Percentiles rank a stretch among this genome's conserved stretches.
These are phyloP conservation scores for Dendroctonus valens DNA, from an alignment of 1,140 invertebrate genomes.

Conservation along the genomic window DNA sequence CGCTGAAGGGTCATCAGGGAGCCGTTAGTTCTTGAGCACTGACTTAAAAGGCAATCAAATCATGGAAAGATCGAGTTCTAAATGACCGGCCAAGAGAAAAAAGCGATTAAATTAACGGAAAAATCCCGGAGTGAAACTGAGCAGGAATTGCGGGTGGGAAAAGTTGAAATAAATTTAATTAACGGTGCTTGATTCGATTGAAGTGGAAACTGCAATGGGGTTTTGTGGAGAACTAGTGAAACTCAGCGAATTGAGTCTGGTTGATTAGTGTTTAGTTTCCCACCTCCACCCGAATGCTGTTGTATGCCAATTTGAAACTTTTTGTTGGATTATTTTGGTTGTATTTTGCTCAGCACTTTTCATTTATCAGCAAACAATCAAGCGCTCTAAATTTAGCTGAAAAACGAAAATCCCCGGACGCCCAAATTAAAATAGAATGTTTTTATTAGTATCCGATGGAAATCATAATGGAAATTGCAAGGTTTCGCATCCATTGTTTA, in stretches of 20 bases:
- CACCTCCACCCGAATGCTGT: neutral
- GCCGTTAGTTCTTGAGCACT: too few relatives aligned
- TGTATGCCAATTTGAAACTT: neutral
- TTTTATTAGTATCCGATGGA: too few relatives aligned
- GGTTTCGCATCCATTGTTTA: too few relatives aligned
- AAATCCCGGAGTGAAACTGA: too few relatives aligned
- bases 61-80: too few relatives aligned
- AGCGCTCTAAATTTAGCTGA: neutral
- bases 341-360: neutral
- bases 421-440: too few relatives aligned
- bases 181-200: neutral
- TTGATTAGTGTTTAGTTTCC: neutral
- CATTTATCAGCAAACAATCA: neutral
- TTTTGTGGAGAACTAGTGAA: slow-evolving; percentile 3
- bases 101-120: slow-evolving; percentile 1
- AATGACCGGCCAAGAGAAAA: neutral
- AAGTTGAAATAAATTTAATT: slow-evolving; percentile 7
- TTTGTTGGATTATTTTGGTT: neutral
- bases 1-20: too few relatives aligned
- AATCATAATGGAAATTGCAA: too few relatives aligned
- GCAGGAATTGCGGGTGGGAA: too few relatives aligned
- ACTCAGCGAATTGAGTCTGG: neutral
- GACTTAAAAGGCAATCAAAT: too few relatives aligned
- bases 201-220: neutral
- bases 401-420: neutral